These are phyloP conservation scores for Euphonia xanthogaster DNA, from an alignment of 2,797 vertebrate genomes.

Conservation along the genomic window DNA sequence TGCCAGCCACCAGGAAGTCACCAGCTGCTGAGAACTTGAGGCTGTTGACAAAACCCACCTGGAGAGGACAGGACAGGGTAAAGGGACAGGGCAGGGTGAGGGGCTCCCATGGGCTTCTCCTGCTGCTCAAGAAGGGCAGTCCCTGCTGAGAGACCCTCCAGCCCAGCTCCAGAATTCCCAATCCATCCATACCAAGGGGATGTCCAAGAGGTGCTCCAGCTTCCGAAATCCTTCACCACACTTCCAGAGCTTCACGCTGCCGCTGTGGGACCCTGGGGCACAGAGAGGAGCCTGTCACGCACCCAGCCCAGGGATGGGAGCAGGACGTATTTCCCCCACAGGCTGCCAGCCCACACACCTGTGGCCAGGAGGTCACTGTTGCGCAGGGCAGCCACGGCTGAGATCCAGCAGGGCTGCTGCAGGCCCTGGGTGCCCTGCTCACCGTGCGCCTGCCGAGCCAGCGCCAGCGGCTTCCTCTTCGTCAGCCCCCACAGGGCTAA, in stretches of 20 bases:
- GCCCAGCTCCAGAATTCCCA: not conserved
- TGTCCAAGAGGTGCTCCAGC: conserved; percentile 82
- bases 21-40: conserved; percentile 91
- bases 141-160: fast-evolving
- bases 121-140: not conserved
- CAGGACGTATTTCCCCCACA: too few species aligned
- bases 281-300: not conserved
- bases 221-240: conserved; percentile 84
- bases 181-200: conserved; percentile 86
- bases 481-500: conserved; percentile 91
- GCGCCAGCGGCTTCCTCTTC: conserved; percentile 89
- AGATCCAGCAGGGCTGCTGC: conserved; percentile 90
- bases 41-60: conserved; percentile 95
- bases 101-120: not conserved
- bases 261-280: conserved; percentile 87
- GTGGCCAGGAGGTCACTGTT: conserved; percentile 93
- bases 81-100: not conserved
- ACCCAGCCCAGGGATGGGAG: fast-evolving
- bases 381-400: conserved; percentile 86
- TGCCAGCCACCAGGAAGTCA: conserved; percentile 90
- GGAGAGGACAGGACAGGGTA: not conserved
- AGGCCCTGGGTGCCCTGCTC: conserved; percentile 77
- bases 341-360: conserved; percentile 70
- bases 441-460: conserved; percentile 86
- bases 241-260: conserved; percentile 87